These are phyloP conservation scores for Rhegmatorhina hoffmannsi DNA, from an alignment of 2,113 vertebrate genomes.

Conservation along the genomic window DNA sequence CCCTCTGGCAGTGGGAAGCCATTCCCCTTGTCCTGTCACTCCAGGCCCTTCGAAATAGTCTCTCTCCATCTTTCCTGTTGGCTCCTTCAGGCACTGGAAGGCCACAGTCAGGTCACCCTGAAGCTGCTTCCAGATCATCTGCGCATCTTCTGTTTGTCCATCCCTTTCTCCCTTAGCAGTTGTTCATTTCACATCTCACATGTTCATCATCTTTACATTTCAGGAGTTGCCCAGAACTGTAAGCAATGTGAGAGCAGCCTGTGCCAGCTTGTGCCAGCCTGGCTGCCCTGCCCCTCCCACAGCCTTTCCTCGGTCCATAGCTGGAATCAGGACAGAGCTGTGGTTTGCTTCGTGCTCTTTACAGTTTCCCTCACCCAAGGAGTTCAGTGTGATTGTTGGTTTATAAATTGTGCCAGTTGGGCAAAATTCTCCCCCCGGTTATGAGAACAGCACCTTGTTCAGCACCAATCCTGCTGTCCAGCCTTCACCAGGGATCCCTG, in stretches of 20 bases:
- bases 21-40: not conserved
- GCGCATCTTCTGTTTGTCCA: not conserved
- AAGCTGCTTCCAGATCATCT: not conserved
- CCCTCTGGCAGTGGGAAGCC: too few relatives aligned
- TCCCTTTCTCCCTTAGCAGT: not conserved
- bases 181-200: not conserved
- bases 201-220: not conserved
- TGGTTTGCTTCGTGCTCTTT: not conserved
- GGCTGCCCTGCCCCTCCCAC: not conserved
- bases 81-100: not conserved
- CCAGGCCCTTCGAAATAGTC: not conserved
- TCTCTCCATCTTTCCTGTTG: not conserved
- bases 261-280: fast-evolving
- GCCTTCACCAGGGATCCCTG: not conserved
- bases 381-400: not conserved
- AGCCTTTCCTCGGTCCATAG: too few relatives aligned
- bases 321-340: not conserved
- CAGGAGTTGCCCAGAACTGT: not conserved
- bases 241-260: too few relatives aligned
- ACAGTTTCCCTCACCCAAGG: not conserved
- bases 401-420: not conserved
- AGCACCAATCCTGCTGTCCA: not conserved
- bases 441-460: not conserved
- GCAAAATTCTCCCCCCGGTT: not conserved
- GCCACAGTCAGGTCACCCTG: too few relatives aligned